Percentiles rank a stretch among this genome's conserved stretches.
phyloP scores from a whole-genome alignment of 2,113 vertebrate species.

The Sterna hirundo region DNA sequence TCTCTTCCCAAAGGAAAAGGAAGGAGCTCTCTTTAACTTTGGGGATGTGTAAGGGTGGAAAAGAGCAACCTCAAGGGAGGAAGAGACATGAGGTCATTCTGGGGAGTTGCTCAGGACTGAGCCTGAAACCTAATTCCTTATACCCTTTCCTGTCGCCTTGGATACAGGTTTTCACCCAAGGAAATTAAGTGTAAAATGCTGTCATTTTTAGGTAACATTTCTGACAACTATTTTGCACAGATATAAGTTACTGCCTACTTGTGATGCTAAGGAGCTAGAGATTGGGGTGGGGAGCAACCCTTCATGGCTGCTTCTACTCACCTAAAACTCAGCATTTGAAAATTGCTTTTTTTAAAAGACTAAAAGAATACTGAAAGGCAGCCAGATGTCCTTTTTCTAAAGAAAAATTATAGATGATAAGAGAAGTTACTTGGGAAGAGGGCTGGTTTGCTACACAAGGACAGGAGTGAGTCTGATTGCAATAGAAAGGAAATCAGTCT shows the following conservation, averaged over 20 bases:
- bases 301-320: not conserved
- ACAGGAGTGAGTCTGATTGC: not conserved
- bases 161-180: not conserved
- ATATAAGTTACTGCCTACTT: not conserved
- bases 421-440: not conserved
- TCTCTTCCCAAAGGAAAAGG: not conserved
- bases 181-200: constrained; percentile 4
- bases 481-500: not conserved
- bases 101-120: not conserved
- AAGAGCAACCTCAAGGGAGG: not conserved
- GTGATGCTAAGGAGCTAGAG: not conserved
- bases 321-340: not conserved
- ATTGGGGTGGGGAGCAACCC: not conserved
- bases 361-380: not conserved
- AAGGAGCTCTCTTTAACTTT: not conserved
- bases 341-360: not conserved
- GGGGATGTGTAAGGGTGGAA: not conserved
- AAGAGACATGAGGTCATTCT: not conserved
- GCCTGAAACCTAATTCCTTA: not conserved
- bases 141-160: not conserved
- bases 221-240: not conserved
- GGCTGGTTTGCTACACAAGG: not conserved
- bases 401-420: not conserved
- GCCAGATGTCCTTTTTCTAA: not conserved
- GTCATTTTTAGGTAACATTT: not conserved